Conservation (phyloP, 2,797 vertebrate species). For the Rhinatrema bivittatum region DNA sequence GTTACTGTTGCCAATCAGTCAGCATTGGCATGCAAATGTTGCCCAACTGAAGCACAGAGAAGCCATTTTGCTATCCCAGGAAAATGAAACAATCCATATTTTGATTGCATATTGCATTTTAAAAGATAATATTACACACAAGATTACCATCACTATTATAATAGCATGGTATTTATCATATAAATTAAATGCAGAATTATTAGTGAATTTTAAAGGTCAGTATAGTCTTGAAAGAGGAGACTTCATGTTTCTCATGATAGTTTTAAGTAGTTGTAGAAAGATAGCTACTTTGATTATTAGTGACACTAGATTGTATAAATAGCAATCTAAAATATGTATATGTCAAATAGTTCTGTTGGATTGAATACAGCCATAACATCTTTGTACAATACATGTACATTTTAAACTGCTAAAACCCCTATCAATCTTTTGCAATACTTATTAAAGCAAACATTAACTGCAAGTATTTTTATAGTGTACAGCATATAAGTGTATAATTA, state of each 20-base stretch:
- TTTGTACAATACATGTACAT: conserved; percentile 23
- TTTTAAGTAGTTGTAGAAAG: neutral
- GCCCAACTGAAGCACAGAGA: no score
- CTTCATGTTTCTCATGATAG: conserved; percentile 11
- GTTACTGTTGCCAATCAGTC: no score
- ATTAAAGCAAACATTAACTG: conserved; percentile 34
- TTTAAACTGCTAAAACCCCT: conserved; percentile 28
- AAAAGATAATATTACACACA: no score
- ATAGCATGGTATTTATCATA: no score
- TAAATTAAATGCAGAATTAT: neutral
- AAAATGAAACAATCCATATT: no score
- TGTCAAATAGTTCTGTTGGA: no score
- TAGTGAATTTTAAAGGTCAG: conserved; percentile 10
- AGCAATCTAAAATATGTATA: conserved; percentile 10
- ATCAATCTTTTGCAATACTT: conserved; percentile 34
- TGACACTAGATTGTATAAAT: conserved; percentile 21
- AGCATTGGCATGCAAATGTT: no score
- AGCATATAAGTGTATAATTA: conserved; percentile 45
- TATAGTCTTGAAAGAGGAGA: conserved; percentile 22
- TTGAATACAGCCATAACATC: conserved; percentile 20
- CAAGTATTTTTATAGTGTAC: conserved; percentile 32
- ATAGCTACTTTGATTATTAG: conserved; percentile 21
- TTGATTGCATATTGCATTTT: no score
- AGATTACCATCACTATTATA: no score
- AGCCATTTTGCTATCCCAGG: no score